These are phyloP conservation scores for Drosophila sechellia DNA, from an alignment of 1,140 invertebrate species.

Conservation along the genomic window DNA sequence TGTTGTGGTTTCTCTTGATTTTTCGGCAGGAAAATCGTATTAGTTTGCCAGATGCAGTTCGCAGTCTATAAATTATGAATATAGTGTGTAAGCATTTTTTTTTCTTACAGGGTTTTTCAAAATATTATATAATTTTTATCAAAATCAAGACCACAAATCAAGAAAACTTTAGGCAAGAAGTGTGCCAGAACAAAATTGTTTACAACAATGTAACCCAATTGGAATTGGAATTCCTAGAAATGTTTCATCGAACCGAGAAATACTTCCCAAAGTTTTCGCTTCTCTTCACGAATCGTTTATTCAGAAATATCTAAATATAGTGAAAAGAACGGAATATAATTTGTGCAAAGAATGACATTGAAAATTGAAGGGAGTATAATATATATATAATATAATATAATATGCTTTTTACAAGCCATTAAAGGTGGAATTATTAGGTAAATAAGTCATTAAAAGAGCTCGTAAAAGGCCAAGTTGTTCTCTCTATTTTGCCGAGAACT, in stretches of 20 bases:
- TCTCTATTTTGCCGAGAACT: constrained; percentile 17
- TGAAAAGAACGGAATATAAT: constrained; percentile 27
- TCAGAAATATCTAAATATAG: constrained; percentile 58
- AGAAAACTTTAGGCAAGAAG: background rate
- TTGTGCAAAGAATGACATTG: constrained; percentile 55
- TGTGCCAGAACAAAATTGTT: constrained; percentile 38
- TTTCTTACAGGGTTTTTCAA: no score
- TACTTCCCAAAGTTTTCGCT: constrained; percentile 35
- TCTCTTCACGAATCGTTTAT: constrained; percentile 50
- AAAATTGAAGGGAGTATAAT: constrained; percentile 44
- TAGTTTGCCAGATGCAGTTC: constrained; percentile 26
- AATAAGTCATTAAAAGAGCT: constrained; percentile 67
- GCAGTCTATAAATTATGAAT: constrained; percentile 17
- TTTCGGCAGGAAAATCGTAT: constrained; percentile 4
- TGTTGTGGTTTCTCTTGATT: constrained; percentile 15
- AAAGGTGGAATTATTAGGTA: constrained; percentile 51
- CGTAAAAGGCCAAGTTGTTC: constrained; percentile 40
- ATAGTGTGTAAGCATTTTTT: background rate
- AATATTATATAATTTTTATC: background rate
- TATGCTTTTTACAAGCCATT: constrained; percentile 13
- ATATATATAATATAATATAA: no score
- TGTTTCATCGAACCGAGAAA: constrained; percentile 46
- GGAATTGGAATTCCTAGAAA: constrained; percentile 47
- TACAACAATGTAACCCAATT: constrained; percentile 72
- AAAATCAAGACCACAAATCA: background rate